These are phyloP conservation scores for Hypotaenidia okinawae DNA, from an alignment of 2,797 vertebrate genomes.

Conservation along the genomic window DNA sequence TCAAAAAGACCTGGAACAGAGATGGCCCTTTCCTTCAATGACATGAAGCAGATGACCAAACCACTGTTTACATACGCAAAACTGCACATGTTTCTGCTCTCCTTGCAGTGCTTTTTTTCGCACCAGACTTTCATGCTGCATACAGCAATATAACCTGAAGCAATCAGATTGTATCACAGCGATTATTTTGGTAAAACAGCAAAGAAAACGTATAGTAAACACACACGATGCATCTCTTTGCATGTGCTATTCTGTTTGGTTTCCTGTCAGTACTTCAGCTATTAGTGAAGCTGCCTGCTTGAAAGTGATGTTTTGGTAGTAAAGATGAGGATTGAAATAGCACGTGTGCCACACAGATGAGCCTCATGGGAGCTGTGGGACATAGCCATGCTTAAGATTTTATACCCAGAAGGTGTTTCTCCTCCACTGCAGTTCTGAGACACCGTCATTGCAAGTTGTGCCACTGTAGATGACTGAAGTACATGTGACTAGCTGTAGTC, in stretches of 20 bases:
- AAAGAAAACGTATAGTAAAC: not conserved
- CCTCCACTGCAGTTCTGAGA: not conserved
- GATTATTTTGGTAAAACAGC: not conserved
- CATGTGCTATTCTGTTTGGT: not conserved
- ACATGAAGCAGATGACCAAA: not conserved
- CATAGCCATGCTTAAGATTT: not conserved
- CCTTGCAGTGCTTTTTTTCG: not conserved
- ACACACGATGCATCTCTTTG: too few species aligned
- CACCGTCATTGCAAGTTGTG: not conserved
- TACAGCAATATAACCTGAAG: not conserved
- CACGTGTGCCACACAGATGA: not conserved
- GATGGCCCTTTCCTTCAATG: not conserved
- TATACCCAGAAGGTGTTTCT: not conserved
- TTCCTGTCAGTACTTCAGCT: not conserved
- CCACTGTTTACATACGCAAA: not conserved
- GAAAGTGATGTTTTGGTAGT: not conserved
- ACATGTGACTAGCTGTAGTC: not conserved
- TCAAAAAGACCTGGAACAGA: not conserved
- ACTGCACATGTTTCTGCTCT: not conserved
- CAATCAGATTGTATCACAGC: not conserved
- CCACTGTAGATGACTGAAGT: not conserved
- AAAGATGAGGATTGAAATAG: not conserved
- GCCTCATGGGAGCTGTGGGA: not conserved
- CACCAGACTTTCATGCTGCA: fast-evolving
- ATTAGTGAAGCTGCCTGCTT: not conserved